Conservation (phyloP, 2,113 vertebrate genomes). For the Periophthalmodon schlosseri region DNA sequence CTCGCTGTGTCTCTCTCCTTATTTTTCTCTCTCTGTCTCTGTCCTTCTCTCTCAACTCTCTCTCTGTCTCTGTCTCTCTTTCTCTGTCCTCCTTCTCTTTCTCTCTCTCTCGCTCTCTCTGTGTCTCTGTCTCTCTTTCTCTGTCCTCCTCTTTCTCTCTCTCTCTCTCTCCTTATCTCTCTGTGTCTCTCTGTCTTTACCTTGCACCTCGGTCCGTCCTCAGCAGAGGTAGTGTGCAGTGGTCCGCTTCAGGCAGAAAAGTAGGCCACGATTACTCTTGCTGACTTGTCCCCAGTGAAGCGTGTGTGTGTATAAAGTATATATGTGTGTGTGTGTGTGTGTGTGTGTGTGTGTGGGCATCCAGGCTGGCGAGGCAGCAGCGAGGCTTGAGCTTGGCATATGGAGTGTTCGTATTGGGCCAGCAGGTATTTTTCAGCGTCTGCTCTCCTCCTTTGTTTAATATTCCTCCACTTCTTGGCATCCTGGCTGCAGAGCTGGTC, state of each 20-base stretch:
- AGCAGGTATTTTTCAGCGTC: constrained; percentile 78
- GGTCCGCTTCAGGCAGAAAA: constrained; percentile 72
- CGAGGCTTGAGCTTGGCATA: constrained; percentile 70
- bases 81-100: too few species aligned
- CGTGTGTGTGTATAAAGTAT: constrained; percentile 55
- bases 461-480: constrained; percentile 57
- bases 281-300: constrained; percentile 81
- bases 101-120: too few species aligned
- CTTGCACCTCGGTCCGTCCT: constrained; percentile 33
- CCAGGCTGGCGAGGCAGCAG: constrained; percentile 71
- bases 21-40: too few species aligned
- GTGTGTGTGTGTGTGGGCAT: constrained; percentile 61
- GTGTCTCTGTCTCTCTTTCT: too few species aligned
- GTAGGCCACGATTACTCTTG: constrained; percentile 80
- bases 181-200: constrained; percentile 25
- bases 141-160: too few species aligned
- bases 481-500: constrained; percentile 53
- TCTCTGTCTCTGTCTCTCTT: too few species aligned
- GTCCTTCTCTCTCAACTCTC: too few species aligned
- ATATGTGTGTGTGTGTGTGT: constrained; percentile 46
- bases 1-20: too few species aligned
- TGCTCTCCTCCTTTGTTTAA: constrained; percentile 71
- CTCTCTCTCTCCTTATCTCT: constrained; percentile 8
- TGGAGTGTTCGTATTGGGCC: constrained; percentile 75
- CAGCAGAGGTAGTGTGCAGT: constrained; percentile 44